A percentile compares a stretch with the other conserved stretches of the same genome.
Conservation (phyloP, 2,113 vertebrate genomes). For the Rhabdomys dilectus region DNA sequence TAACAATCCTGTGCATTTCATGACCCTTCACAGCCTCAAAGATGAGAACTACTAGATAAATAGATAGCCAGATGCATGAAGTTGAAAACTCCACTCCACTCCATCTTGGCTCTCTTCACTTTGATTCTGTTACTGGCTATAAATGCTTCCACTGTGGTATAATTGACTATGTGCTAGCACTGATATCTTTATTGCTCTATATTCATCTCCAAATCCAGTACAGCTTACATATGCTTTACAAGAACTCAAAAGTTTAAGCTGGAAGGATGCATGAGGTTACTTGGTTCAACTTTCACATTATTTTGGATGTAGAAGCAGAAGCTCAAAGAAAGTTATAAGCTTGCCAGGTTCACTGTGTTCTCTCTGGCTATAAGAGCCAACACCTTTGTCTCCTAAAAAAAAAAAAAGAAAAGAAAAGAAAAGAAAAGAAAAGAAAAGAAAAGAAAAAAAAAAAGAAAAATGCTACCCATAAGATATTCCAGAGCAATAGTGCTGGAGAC, state of each 20-base stretch:
- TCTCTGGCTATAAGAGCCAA: not conserved
- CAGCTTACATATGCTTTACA: not conserved
- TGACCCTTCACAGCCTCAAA: not conserved
- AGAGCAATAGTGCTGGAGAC: not conserved
- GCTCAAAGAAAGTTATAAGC: not conserved
- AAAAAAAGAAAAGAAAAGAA: too few species aligned
- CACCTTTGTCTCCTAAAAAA: not conserved
- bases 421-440: not conserved
- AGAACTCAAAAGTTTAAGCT: constrained; percentile 12
- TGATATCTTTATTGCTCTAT: not conserved
- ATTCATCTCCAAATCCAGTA: not conserved
- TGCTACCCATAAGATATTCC: not conserved
- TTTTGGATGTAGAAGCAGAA: not conserved
- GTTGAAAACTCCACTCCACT: not conserved
- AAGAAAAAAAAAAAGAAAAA: not conserved
- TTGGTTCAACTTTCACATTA: not conserved
- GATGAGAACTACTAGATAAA: not conserved
- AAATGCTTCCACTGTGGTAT: not conserved
- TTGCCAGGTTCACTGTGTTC: not conserved
- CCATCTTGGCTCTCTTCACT: not conserved
- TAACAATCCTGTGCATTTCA: not conserved
- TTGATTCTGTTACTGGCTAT: not conserved
- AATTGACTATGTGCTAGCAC: not conserved
- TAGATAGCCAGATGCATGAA: not conserved
- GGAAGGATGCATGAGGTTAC: not conserved